Evolutionary conservation across 2,113 vertebrate genomes (phyloP), one percentile per base, ranked within the genome.

Genomic region (Cepphus grylle): DNA sequence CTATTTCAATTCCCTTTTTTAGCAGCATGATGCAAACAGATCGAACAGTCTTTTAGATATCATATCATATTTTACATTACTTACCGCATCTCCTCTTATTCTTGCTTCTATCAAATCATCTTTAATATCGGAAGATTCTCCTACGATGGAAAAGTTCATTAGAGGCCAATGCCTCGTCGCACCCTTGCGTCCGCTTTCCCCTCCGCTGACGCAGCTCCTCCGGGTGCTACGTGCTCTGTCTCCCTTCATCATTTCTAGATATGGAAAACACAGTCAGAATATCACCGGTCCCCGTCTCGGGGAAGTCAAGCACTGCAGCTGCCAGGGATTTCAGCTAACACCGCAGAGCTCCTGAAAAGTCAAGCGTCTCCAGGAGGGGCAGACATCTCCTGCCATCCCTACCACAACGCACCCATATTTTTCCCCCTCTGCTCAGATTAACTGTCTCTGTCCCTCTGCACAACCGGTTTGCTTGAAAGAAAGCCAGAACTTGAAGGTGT

Each of bases 291-390:
- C 84, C 65, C 1, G 0, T 86, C 89, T 94, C 10, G 3, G n/a
- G 85, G 84, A 93, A 93, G 74, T 61, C 50, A 79, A 62, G 84
- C 81, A 59, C 85, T 80, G 93, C 92, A 94, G 91, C 95, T 97
- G 95, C 94, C 93, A 91, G 62, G 63, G 91, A 97, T 97, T 95
- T 97, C 96, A 97, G 86, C 84, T 91, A 91, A 93, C 94, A 95
- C 81, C 74, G 9, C 34, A 2, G 62, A 91, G 89, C 84, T 95
- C 92, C 92, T 53, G 94, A 91, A 91, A 96, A 95, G 93, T 78
- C 83, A 81, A 95, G 69, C 25, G 52, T 86, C 88, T 90, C 88
- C 90, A 94, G 95, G 40, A 90, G 47, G 89, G 69, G 59, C 82
- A 92, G 62, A 43, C 32, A 47, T 93, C 69, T 96, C 50, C 77